Conservation (phyloP, 1,140 invertebrate genomes). For the Tetranychus cinnabarinus region DNA sequence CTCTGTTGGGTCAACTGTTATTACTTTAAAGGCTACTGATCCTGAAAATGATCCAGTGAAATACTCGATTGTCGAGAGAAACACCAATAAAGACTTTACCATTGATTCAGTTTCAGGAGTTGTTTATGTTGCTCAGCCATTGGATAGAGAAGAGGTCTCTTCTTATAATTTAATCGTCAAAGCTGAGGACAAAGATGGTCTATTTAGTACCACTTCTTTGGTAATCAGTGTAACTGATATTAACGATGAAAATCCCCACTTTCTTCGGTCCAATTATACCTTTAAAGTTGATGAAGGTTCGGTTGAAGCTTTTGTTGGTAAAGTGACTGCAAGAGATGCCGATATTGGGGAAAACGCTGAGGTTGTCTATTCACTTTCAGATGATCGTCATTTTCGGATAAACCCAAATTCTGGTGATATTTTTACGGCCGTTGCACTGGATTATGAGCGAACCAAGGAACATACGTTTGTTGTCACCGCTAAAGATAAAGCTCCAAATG, state of each 20-base stretch:
- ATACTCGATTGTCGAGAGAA: constrained; percentile 45
- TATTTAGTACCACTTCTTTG: constrained; percentile 42
- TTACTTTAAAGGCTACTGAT: constrained; percentile 46
- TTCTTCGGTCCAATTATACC: constrained; percentile 52
- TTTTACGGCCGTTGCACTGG: constrained; percentile 33
- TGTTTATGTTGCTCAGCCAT: constrained; percentile 42
- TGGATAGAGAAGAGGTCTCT: constrained; percentile 49
- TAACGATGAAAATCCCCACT: constrained; percentile 51
- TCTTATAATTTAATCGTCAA: constrained; percentile 55
- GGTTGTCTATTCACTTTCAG: constrained; percentile 37
- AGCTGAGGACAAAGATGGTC: constrained; percentile 57
- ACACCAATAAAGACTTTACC: constrained; percentile 35
- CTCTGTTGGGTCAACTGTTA: constrained; percentile 55
- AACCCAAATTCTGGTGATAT: background rate
- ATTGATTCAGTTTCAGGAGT: constrained; percentile 54
- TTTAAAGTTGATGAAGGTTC: constrained; percentile 60
- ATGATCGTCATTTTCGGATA: constrained; percentile 11
- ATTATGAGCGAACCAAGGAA: constrained; percentile 56
- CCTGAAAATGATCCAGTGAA: constrained; percentile 67
- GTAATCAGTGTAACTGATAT: constrained; percentile 71
- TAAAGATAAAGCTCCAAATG: constrained; percentile 57
- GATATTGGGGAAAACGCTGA: constrained; percentile 42
- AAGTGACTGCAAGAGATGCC: constrained; percentile 44
- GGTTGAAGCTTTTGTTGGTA: constrained; percentile 38
- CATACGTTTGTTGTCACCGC: constrained; percentile 45